Conservation (phyloP, 2,888 invertebrate species). For the Napeogenes inachia region DNA sequence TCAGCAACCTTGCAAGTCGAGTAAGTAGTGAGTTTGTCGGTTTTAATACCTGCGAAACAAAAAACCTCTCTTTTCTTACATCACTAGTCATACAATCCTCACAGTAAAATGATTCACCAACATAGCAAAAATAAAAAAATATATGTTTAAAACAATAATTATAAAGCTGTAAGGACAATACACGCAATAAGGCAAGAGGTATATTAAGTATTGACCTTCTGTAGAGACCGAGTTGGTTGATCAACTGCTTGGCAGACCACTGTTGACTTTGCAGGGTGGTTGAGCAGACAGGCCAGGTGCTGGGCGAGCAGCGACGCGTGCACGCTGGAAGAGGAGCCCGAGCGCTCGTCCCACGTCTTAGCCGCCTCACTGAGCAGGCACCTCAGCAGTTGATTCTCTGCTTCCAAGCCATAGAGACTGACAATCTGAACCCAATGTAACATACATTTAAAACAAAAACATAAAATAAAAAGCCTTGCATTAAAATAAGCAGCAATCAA, state of each 20-base stretch:
- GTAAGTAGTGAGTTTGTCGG: conserved; percentile 87
- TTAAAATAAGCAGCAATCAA: conserved; percentile 3
- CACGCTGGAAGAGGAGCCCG: conserved; percentile 83
- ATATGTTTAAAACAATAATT: background rate
- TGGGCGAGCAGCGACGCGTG: conserved; percentile 79
- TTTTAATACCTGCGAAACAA: conserved; percentile 82
- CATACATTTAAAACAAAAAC: conserved; percentile 16
- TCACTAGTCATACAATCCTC: conserved; percentile 2
- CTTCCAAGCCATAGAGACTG: conserved; percentile 95
- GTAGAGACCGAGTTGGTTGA: conserved; percentile 83
- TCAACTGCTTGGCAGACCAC: conserved; percentile 93
- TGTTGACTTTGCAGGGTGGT: conserved; percentile 91
- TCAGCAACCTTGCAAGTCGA: conserved; percentile 90
- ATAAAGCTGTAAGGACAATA: conserved; percentile 7
- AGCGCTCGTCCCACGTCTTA: conserved; percentile 83
- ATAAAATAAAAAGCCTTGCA: conserved; percentile 9
- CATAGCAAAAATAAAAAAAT: background rate
- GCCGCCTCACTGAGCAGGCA: conserved; percentile 89
- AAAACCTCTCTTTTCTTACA: conserved; percentile 12
- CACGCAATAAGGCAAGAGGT: conserved; percentile 8
- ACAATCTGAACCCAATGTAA: conserved; percentile 82
- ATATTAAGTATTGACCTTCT: conserved; percentile 64
- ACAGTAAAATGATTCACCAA: conserved; percentile 3
- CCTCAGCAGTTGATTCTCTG: conserved; percentile 97
- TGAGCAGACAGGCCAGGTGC: conserved; percentile 83